Base-by-base conservation (phyloP, 1,140 invertebrate species). In the Temnothorax nylanderi region DNA sequence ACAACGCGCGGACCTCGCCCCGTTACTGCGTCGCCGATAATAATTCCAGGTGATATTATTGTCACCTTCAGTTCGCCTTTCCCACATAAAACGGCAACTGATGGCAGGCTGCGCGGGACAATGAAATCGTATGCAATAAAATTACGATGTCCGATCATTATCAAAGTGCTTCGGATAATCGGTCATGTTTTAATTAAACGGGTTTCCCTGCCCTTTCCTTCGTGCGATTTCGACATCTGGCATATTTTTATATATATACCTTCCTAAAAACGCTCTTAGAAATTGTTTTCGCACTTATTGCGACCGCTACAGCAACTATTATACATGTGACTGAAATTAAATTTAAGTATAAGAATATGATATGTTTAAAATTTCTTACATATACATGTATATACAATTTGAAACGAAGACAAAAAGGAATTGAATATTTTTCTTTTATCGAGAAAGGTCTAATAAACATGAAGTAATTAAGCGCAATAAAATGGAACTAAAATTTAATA, bases 21-120 rank as follows among this genome's bases (percentile, higher is more conserved):
- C 69, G 86, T 76, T 64, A 82, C 47, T 60, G 54, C 80, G 80
- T 21, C 80, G 80, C 60, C 62, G 71, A 75, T 85, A 85, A 85
- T 75, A 69, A 77, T 86, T 78, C 80, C 65, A 67, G 64, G 62
- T 80, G 64, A 86, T 77, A 86, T 86, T 86, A 84, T 84, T 84
- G 80, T 84, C 80, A 74, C 69, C 80, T 74, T 74, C 69, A 37
- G 56, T 54, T 60, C 69, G 54, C 67, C 54, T 84, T 84, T 75
- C 41, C 41, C 41, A 58, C 54, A 58, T 74, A 72, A 82, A 82
- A 82, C 26, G 51, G 34, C 21, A 81, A 72, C n/a, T 41, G 78
- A 21, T 58, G 67, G 37, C 67, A 47, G 64, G 16, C 41, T 1
- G 41, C 18, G 78, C 47, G 10, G n/a, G n/a, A 71, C 64, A 72